Percentiles rank a stretch among this genome's conserved stretches.
phyloP scores from a whole-genome alignment of 1,140 invertebrate species.

The Heliconius hewitsoni region DNA sequence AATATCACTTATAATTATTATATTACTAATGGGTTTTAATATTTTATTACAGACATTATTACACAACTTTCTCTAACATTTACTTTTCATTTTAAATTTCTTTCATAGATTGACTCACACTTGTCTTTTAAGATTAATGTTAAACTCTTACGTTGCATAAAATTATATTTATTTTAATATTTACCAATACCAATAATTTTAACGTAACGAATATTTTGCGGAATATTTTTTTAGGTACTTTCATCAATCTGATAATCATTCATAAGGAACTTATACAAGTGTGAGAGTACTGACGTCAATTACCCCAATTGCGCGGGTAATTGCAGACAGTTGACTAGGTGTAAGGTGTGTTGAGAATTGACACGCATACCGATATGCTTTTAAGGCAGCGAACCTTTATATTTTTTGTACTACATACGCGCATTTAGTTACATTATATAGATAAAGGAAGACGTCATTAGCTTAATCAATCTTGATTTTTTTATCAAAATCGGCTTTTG shows the following conservation, averaged over 20 bases:
- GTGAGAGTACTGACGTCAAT: not conserved
- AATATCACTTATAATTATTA: not conserved
- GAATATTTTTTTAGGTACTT: not conserved
- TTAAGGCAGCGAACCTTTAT: not conserved
- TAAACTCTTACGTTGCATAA: not conserved
- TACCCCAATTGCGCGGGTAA: not conserved
- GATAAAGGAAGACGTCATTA: not conserved
- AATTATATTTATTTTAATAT: not conserved
- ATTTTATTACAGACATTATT: constrained; percentile 5
- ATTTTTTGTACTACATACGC: not conserved
- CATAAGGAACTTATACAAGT: not conserved
- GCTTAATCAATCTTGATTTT: not conserved
- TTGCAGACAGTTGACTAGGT: not conserved
- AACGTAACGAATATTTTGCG: not conserved
- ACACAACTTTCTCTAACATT: constrained; percentile 14
- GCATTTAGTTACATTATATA: not conserved
- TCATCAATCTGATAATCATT: not conserved
- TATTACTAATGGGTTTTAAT: not conserved
- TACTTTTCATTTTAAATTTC: constrained; percentile 5
- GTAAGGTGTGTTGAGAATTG: not conserved
- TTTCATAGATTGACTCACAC: not conserved
- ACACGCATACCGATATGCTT: constrained; percentile 10
- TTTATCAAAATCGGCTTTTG: no score
- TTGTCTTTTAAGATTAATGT: not conserved
- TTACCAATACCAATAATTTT: not conserved